Evolutionary conservation across 2,113 vertebrate species (phyloP).

Genomic region (Isurus oxyrinchus): DNA sequence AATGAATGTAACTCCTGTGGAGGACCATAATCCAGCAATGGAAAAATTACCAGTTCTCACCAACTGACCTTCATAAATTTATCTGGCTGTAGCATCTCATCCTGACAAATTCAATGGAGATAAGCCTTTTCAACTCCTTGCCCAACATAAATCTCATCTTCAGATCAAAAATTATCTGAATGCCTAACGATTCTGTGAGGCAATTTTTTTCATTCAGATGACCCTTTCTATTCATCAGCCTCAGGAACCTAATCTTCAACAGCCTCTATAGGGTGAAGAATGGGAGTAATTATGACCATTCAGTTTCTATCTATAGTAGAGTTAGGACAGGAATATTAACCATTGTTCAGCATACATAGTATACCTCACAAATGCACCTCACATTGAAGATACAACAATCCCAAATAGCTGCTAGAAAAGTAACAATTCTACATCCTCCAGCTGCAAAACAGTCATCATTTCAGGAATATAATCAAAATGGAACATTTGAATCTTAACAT

Average conservation of each 20-base stretch:
- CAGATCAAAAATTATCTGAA: background rate
- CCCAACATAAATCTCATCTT: background rate
- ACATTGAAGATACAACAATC: background rate
- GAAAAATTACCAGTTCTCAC: background rate
- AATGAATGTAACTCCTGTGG: too few species aligned
- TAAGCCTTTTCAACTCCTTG: background rate
- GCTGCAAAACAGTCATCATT: background rate
- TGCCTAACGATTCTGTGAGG: background rate
- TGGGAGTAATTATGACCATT: background rate
- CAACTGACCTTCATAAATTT: background rate
- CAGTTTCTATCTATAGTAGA: too few species aligned
- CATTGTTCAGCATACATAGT: background rate
- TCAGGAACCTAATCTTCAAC: background rate
- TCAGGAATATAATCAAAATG: background rate
- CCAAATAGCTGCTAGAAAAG: background rate
- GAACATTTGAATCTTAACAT: background rate
- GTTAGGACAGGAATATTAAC: background rate
- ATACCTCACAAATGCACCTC: background rate
- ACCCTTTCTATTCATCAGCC: background rate
- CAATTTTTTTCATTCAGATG: background rate
- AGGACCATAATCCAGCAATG: background rate
- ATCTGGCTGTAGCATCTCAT: background rate
- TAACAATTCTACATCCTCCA: background rate
- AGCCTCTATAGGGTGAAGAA: background rate
- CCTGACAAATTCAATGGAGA: background rate